phyloP scores from a whole-genome alignment of 2,113 vertebrate species.

The Ceratotherium simum region DNA sequence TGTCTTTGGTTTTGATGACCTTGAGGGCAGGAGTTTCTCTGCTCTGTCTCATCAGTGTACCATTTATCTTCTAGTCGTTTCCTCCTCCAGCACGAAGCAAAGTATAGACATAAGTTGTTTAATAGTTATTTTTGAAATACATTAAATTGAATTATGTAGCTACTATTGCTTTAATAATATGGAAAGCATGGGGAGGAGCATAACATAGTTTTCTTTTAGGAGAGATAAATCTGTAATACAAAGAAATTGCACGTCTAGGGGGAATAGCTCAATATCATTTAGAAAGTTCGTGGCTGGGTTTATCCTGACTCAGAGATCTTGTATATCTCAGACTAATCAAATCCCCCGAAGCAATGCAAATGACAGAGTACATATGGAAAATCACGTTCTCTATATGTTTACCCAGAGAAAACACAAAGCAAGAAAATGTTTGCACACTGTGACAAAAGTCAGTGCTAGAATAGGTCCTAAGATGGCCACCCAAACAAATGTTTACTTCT shows the following conservation, averaged over 20 bases:
- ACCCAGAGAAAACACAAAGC: constrained; percentile 31
- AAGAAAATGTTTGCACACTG: constrained; percentile 31
- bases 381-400: constrained; percentile 56
- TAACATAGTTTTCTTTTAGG: not conserved
- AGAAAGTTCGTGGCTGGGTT: not conserved
- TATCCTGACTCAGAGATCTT: not conserved
- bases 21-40: not conserved
- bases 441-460: constrained; percentile 34
- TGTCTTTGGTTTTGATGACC: constrained; percentile 13
- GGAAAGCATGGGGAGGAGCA: not conserved
- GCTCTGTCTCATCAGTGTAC: not conserved
- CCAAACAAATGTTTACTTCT: constrained; percentile 70
- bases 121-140: constrained; percentile 6
- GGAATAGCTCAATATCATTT: not conserved
- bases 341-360: constrained; percentile 35
- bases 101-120: not conserved
- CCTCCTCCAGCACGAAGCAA: not conserved
- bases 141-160: not conserved
- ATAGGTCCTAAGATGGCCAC: constrained; percentile 33
- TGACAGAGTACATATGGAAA: constrained; percentile 58
- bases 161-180: not conserved
- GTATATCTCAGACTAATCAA: constrained; percentile 30
- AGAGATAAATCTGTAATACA: not conserved
- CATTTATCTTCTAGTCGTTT: not conserved
- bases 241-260: not conserved